Evolutionary conservation across 2,113 vertebrate species (phyloP), one percentile per base, ranked within the genome.

Genomic region (Melierax canorus): DNA sequence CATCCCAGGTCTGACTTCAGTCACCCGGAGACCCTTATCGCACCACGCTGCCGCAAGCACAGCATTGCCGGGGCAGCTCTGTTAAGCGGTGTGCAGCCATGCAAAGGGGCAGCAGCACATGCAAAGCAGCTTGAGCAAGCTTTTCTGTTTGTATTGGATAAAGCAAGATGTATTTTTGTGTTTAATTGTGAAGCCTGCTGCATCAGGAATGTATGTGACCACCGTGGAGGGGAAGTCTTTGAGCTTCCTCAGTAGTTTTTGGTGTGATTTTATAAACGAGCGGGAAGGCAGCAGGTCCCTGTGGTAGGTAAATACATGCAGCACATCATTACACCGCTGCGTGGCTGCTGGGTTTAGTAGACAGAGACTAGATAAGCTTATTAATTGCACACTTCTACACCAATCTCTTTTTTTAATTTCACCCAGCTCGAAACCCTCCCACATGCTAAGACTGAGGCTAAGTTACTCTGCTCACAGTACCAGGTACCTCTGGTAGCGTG

Each of bases 361-460:
- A 7, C 1, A 30, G 55, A 1, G 23, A 2, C 46, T 30, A 18
- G 50, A 27, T 14, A 15, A 34, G 56, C 19, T 19, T 36, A 12
- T 74, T n/a, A 41, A 50, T 41, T 1, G 3, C 21, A 14, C 0
- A 0, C 9, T 53, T 86, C 36, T 55, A 9, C 43, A 27, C 38
- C 13, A 3, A 4, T 56, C 12, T 74, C 22, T 41, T 63, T 68
- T 53, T 51, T 45, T 7, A 4, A 39, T 66, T 73, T 43, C 30
- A 24, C 22, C 29, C 32, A 15, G 17, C 24, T 59, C 1, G 2
- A 59, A 88, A 50, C 11, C 50, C 58, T 82, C 80, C 79, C 64
- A 66, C 3, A 0, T 15, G 5, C 32, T 9, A 1, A n/a, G 34
- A 1, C 29, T 9, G 56, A 30, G 76, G 53, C 20, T 63, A 1